A percentile compares a stretch with the other conserved stretches of the same genome.
These are phyloP conservation scores for Gobius niger DNA, from an alignment of 2,113 vertebrate genomes.

Conservation along the genomic window DNA sequence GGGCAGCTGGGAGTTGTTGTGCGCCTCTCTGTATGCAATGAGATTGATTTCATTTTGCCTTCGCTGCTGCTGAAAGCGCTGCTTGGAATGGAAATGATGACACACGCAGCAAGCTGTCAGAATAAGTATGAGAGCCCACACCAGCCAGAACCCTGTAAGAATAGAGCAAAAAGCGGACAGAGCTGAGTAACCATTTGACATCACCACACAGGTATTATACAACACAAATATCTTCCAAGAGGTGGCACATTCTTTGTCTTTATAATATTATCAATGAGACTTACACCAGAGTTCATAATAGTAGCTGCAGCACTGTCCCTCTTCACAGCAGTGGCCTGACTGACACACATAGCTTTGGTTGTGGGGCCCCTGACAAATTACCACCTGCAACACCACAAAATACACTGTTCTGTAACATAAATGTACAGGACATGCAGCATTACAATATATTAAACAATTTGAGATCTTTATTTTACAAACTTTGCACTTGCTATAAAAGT, in stretches of 20 bases:
- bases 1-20: slow-evolving; percentile 89
- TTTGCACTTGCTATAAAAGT: too few relatives aligned
- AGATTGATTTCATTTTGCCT: slow-evolving; percentile 96
- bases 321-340: slow-evolving; percentile 92
- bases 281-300: slow-evolving; percentile 98
- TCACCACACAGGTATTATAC: too few relatives aligned
- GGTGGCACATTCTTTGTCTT: too few relatives aligned
- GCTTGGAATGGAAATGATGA: slow-evolving; percentile 92
- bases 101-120: slow-evolving; percentile 91
- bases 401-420: too few relatives aligned
- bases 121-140: slow-evolving; percentile 93
- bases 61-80: slow-evolving; percentile 92
- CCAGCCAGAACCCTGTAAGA: slow-evolving; percentile 93
- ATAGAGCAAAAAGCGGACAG: background rate
- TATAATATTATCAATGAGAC: slow-evolving; percentile 46
- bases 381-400: slow-evolving; percentile 72
- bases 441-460: too few relatives aligned
- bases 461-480: too few relatives aligned
- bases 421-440: too few relatives aligned
- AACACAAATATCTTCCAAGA: too few relatives aligned
- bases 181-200: background rate
- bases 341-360: slow-evolving; percentile 95
- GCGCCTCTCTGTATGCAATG: slow-evolving; percentile 92
- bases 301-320: slow-evolving; percentile 93
- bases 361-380: slow-evolving; percentile 87